Evolutionary conservation across 2,113 vertebrate species (phyloP), one percentile per base, ranked within the genome.

Genomic region (Struthio camelus): DNA sequence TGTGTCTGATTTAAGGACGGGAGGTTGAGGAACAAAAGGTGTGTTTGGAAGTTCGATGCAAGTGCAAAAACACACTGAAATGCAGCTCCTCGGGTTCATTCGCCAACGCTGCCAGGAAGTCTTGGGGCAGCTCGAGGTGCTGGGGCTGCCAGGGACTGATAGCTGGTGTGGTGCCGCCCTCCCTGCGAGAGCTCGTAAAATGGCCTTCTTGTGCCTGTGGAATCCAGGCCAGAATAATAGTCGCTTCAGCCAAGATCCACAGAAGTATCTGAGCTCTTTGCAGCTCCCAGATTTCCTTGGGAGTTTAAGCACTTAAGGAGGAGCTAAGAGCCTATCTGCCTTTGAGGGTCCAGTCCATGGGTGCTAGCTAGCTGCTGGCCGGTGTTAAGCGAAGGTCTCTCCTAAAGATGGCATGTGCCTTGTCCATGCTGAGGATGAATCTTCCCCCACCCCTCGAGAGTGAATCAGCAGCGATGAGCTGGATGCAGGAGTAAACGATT

Each of bases 11-110:
- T 38, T 7, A 2, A 36, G 50, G 36, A 9, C 27, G 17, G 58
- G 58, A 64, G 9, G 58, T 14, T 1, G 6, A 30, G 25, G 65
- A 59, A 30, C 72, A 27, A 28, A 28, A 34, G 42, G 42, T 4
- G 1, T 8, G 5, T 38, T 28, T 46, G 42, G 36, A 44, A 23
- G 30, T 42, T 58, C 25, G 30, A 50, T n/a, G 54, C 38, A 62
- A 14, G 53, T 62, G 38, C 53, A 1, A 2, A 44, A 42, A 6
- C 2, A 5, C 0, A 5, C 40, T 19, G n/a, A 16, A 48, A 22
- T 3, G 27, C 44, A 1, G 18, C 78, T 4, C n/a, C 7, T 3
- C 2, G 0, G 34, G 34, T 27, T 27, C 2, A 0, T n/a, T 71
- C 12, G 4, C 8, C 36, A 14, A 16, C n/a, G 3, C 59, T 16